These are phyloP conservation scores for Andrena fulva DNA, from an alignment of 2,888 invertebrate species.

Conservation along the genomic window DNA sequence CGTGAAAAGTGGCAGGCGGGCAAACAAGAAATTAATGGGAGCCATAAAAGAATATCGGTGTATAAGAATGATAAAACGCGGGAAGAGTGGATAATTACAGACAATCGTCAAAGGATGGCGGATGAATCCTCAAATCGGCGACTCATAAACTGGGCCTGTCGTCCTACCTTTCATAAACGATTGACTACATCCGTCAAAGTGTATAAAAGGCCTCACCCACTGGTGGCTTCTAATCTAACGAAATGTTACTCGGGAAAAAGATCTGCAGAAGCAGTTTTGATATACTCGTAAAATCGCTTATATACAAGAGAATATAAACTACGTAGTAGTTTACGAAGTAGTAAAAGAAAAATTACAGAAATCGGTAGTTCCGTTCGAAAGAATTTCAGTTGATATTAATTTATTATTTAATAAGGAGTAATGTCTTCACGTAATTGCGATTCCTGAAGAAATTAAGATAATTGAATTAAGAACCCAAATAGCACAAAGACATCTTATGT, in stretches of 20 bases:
- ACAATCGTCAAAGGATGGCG: not conserved
- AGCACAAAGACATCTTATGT: too few species aligned
- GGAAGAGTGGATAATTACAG: conserved; percentile 1
- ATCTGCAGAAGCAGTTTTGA: not conserved
- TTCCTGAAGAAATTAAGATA: too few species aligned
- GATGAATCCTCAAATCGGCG: not conserved
- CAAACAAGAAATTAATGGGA: not conserved
- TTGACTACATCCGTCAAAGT: not conserved
- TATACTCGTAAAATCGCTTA: not conserved
- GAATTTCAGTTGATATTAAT: too few species aligned
- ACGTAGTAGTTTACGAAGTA: not conserved
- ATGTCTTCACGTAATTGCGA: too few species aligned
- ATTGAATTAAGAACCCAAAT: too few species aligned
- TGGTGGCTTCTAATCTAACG: conserved; percentile 10
- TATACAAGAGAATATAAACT: not conserved
- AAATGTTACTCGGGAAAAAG: not conserved
- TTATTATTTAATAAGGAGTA: too few species aligned
- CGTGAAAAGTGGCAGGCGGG: not conserved
- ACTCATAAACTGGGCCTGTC: conserved; percentile 14
- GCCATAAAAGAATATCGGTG: not conserved
- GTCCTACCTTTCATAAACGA: conserved; percentile 9
- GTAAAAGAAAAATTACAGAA: not conserved
- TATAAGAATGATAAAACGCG: not conserved
- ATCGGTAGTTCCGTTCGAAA: not conserved
- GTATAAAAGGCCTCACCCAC: not conserved